phyloP scores from a whole-genome alignment of 2,113 vertebrate species.

The Cebus imitator region DNA sequence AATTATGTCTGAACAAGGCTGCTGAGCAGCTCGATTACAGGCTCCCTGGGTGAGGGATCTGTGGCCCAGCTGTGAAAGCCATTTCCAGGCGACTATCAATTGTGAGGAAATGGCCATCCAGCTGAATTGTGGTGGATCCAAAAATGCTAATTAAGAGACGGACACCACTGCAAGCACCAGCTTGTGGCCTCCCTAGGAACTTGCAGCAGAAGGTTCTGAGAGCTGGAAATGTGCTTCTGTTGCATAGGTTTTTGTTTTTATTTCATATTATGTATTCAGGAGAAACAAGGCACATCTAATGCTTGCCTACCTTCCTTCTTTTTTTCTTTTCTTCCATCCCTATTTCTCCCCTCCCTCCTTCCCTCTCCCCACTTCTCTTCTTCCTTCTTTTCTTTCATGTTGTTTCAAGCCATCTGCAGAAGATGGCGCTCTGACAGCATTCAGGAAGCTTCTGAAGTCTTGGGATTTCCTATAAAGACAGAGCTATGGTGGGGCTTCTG shows the following conservation, averaged over 20 bases:
- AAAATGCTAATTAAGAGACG: constrained; percentile 81
- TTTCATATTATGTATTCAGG: background rate
- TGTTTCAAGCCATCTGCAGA: constrained; percentile 20
- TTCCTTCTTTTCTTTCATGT: background rate
- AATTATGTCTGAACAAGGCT: constrained; percentile 78
- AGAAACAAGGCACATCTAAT: background rate
- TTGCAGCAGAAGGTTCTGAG: constrained; percentile 20
- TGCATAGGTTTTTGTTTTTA: background rate
- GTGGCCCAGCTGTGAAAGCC: constrained; percentile 84
- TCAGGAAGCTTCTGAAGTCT: background rate
- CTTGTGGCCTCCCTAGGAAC: constrained; percentile 75
- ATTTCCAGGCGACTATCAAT: constrained; percentile 81
- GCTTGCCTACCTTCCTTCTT: background rate
- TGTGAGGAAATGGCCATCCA: constrained; percentile 81
- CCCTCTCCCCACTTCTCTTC: background rate
- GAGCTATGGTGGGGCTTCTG: background rate
- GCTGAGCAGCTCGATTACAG: constrained; percentile 73
- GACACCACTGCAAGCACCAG: constrained; percentile 72
- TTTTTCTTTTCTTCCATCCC: background rate
- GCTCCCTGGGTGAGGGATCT: constrained; percentile 78
- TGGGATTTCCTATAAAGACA: background rate
- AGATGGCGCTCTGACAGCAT: background rate
- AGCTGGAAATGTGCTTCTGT: background rate
- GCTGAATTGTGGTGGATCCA: constrained; percentile 82
- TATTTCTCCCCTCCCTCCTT: background rate